phyloP scores from a whole-genome alignment of 2,113 vertebrate species.

The Struthidea cinerea region DNA sequence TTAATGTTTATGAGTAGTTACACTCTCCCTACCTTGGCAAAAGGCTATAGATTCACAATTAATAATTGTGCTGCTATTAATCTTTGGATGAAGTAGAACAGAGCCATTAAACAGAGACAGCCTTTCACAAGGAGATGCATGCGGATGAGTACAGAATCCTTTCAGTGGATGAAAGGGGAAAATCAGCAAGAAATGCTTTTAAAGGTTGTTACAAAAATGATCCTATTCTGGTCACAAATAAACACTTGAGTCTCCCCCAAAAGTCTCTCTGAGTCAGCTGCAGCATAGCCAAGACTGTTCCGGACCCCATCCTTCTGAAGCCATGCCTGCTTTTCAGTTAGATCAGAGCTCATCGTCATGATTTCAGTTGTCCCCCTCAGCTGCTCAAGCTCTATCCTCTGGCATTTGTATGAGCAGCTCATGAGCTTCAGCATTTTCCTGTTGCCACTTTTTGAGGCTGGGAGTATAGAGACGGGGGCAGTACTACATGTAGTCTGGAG shows the following conservation, averaged over 20 bases:
- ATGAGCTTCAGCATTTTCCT: background rate
- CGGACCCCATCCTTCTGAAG: background rate
- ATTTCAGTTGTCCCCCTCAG: background rate
- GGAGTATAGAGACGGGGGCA: background rate
- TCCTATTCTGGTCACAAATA: background rate
- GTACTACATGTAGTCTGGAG: rapidly evolving
- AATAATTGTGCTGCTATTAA: conserved; percentile 12
- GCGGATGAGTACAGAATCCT: background rate
- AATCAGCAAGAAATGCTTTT: background rate
- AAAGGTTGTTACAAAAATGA: background rate
- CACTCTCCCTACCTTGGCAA: background rate
- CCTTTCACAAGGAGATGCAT: background rate
- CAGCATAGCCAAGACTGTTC: background rate
- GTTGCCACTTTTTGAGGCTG: background rate
- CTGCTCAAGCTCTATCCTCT: background rate
- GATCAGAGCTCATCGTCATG: background rate
- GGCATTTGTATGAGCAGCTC: background rate
- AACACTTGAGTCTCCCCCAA: background rate
- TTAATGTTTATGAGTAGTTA: conserved; percentile 22
- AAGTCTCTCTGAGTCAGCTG: background rate
- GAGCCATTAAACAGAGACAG: background rate
- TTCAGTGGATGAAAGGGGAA: background rate
- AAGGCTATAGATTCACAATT: conserved; percentile 10
- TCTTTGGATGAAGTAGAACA: conserved; percentile 12
- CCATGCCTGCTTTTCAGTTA: background rate